Evolutionary conservation across 2,888 invertebrate species (phyloP).

Genomic region (Dorcus hopei): DNA sequence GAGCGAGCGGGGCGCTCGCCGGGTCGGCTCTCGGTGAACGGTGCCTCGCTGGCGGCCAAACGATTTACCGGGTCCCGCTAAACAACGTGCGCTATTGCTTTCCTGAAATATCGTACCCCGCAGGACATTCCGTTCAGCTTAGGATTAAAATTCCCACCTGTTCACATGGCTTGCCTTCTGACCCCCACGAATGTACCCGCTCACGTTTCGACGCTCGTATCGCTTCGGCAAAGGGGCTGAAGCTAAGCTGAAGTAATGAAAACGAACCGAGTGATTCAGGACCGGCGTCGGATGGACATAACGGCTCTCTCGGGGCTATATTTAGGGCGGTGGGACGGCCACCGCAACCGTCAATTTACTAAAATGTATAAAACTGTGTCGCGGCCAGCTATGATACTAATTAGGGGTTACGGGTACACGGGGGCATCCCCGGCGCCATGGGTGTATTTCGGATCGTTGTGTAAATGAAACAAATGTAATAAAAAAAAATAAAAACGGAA

Average conservation of each 20-base stretch:
- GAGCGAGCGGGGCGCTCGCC: conserved; percentile 3
- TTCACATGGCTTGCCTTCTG: conserved; percentile 3
- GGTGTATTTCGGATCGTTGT: conserved; percentile 8
- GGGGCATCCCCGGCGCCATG: conserved; percentile 26
- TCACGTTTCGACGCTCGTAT: no score
- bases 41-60: conserved; percentile 6
- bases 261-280: background rate
- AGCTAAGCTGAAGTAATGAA: no score
- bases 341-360: conserved; percentile 27
- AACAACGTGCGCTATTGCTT: conserved; percentile 2
- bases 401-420: conserved; percentile 27
- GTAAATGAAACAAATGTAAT: background rate
- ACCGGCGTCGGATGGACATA: background rate
- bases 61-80: conserved; percentile 9
- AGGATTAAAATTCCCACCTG: conserved; percentile 12
- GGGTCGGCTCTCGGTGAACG: conserved; percentile 2
- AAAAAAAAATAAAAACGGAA: background rate
- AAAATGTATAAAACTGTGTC: conserved; percentile 42
- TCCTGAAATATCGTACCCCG: conserved; percentile 11
- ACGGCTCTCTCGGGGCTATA: conserved; percentile 37
- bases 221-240: no score
- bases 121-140: conserved; percentile 11
- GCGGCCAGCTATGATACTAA: conserved; percentile 29
- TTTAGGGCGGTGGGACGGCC: conserved; percentile 48
- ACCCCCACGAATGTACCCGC: background rate